phyloP scores from a whole-genome alignment of 2,888 invertebrate genomes.

The Habrosyne pyritoides region DNA sequence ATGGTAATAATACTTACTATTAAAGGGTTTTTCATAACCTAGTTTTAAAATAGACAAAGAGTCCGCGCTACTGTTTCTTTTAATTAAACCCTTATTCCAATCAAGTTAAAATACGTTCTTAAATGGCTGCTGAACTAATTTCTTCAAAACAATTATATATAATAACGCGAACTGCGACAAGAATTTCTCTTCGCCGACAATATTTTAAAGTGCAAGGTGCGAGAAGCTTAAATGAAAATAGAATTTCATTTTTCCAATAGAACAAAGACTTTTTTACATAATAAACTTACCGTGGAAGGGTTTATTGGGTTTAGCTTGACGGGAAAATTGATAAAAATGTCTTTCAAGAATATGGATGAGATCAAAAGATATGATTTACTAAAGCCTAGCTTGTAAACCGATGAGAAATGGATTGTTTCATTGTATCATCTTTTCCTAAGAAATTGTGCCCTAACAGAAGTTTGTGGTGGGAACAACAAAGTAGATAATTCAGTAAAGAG shows the following conservation, averaged over 20 bases:
- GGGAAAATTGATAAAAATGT: too few species aligned
- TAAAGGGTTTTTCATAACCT: not conserved
- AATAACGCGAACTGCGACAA: slow-evolving; percentile 8
- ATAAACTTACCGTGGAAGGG: too few species aligned
- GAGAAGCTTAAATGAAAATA: not conserved
- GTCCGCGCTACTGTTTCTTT: not conserved
- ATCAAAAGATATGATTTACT: not conserved
- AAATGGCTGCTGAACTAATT: slow-evolving; percentile 15
- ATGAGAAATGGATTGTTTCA: slow-evolving; percentile 7
- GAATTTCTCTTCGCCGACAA: not conserved
- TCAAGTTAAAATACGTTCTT: slow-evolving; percentile 13
- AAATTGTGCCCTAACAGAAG: slow-evolving; percentile 18
- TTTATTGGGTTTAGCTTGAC: too few species aligned
- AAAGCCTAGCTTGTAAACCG: slow-evolving; percentile 8
- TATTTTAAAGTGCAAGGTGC: not conserved
- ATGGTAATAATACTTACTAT: too few species aligned
- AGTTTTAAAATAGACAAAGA: not conserved
- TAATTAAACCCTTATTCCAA: slow-evolving; percentile 19
- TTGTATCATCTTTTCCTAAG: slow-evolving; percentile 15
- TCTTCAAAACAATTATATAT: slow-evolving; percentile 17
- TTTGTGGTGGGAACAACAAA: slow-evolving; percentile 19
- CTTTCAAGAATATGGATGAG: not conserved
- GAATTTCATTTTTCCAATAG: not conserved
- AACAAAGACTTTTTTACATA: too few species aligned
- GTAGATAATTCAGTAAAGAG: slow-evolving; percentile 24